Base-by-base conservation (phyloP, 2,797 vertebrate species). In the Lagodon rhomboides region DNA sequence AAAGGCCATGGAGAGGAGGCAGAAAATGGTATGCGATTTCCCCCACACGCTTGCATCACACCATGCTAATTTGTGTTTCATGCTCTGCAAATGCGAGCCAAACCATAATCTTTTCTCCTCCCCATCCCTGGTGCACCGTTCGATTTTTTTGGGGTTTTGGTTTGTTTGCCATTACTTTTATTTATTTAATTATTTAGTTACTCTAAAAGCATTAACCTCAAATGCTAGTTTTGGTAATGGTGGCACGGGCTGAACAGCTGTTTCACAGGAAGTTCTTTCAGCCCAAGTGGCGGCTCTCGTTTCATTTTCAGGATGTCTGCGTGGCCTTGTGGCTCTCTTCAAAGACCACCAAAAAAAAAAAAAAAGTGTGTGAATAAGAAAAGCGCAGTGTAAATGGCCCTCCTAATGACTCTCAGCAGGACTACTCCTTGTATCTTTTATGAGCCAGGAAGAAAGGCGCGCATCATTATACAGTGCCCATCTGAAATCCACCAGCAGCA, bases 391-490 rank as follows among this genome's bases (percentile, higher is more conserved):
- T 91, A 95, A 96, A 95, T 95, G 94, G 90, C 90, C 88, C 81
- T 90, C 86, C 91, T 95, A 95, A 96, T 95, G 94, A 95, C 94
- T 94, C 95, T 92, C 94, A 94, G 94, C 94, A 94, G 94, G 94
- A 91, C 92, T 88, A 87, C 89, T 89, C 85, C 92, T 89, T 91
- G 79, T 91, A 92, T 95, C 93, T 93, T 94, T 94, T 89, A 94
- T 94, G 94, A 94, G 91, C 77, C 85, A 89, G 91, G 89, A 94
- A 94, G 89, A 95, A 94, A 95, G 92, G 82, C 85, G 84, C 49
- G 85, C 89, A 90, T 95, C 94, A 94, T 95, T 95, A 95, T 93
- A 91, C 89, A 73, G 86, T 84, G 90, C 81, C 92, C 91, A 90
- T 93, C 90, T 90, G 87, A 94, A 94, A 94, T 94, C 87, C 90